phyloP scores from a whole-genome alignment of 2,797 vertebrate genomes.

The Eremophila alpestris region DNA sequence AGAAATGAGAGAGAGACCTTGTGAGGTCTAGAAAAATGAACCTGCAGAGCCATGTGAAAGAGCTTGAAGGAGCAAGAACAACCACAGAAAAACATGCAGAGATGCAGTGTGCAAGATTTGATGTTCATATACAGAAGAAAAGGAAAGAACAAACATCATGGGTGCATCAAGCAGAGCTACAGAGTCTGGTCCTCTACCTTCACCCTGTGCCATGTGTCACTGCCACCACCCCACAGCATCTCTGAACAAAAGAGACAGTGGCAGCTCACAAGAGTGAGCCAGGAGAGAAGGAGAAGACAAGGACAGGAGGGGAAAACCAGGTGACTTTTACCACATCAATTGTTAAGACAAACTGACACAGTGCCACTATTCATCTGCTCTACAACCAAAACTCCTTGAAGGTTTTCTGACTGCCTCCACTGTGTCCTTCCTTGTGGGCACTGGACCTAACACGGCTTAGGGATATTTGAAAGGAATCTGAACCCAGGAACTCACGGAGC shows the following conservation, averaged over 20 bases:
- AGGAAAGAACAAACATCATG: background rate
- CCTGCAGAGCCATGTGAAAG: background rate
- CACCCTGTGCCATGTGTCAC: background rate
- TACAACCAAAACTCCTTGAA: background rate
- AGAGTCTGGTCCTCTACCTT: background rate
- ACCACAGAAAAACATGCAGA: background rate
- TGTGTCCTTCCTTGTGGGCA: background rate
- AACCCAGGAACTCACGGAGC: background rate
- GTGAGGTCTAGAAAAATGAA: background rate
- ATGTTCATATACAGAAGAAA: background rate
- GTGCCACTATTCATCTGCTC: background rate
- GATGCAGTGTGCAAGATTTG: background rate
- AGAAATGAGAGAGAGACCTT: background rate
- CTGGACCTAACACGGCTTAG: background rate
- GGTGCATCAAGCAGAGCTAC: background rate
- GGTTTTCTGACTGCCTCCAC: background rate
- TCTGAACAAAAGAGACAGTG: background rate
- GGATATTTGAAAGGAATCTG: background rate
- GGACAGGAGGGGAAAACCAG: background rate
- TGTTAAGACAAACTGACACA: background rate
- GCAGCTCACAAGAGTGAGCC: background rate
- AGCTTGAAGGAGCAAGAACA: background rate
- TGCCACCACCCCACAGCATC: background rate
- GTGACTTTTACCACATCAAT: background rate
- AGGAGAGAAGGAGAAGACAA: background rate